These are phyloP conservation scores for Acanthococcus lagerstroemiae DNA, from an alignment of 2,888 invertebrate species.

Conservation along the genomic window DNA sequence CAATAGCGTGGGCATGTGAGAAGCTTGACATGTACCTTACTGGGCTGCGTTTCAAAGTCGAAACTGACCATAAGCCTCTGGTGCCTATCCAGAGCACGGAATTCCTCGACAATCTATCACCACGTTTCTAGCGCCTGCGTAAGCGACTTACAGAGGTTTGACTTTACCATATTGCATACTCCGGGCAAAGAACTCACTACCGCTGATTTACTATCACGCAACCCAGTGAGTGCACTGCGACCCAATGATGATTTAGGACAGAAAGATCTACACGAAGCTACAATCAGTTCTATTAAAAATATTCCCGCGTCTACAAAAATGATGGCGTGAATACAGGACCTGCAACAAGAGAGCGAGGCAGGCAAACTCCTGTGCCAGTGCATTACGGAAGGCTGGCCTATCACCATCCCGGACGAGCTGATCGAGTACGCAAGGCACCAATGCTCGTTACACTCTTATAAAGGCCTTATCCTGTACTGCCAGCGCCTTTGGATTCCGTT, in stretches of 20 bases:
- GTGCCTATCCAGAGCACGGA: background rate
- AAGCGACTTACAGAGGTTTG: background rate
- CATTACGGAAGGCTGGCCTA: background rate
- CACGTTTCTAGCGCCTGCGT: background rate
- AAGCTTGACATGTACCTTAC: background rate
- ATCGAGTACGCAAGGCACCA: background rate
- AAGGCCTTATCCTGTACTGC: slow-evolving; percentile 15
- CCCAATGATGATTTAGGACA: background rate
- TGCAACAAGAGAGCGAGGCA: background rate
- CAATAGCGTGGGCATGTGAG: background rate
- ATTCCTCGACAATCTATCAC: background rate
- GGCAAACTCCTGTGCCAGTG: background rate
- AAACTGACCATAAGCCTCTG: background rate
- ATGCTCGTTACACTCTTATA: background rate
- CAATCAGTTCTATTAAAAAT: background rate
- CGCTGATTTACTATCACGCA: background rate
- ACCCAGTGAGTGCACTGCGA: background rate
- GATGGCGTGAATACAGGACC: background rate
- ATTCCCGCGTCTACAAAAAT: slow-evolving; percentile 1
- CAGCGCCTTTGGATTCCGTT: background rate
- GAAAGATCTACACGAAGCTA: background rate
- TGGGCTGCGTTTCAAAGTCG: background rate
- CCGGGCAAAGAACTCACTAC: background rate
- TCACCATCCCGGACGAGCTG: background rate
- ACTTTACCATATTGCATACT: background rate